Evolutionary conservation across 2,888 invertebrate genomes (phyloP).

Genomic region (Lasioglossum villosulum): DNA sequence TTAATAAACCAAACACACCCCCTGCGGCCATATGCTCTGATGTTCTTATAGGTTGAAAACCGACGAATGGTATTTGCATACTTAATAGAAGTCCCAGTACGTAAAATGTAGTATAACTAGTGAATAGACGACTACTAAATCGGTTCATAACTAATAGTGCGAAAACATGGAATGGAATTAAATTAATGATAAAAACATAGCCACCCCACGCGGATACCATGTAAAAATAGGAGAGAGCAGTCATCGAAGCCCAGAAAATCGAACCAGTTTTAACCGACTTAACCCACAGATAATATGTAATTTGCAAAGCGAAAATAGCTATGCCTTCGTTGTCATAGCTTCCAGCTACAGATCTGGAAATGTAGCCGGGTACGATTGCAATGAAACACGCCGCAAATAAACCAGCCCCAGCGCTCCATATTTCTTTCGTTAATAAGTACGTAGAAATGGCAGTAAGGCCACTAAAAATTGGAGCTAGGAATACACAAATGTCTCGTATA

Average conservation of each 20-base stretch:
- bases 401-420: slow-evolving; percentile 98
- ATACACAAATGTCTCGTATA: slow-evolving; percentile 99
- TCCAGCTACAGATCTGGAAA: slow-evolving; percentile 99
- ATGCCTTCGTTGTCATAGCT: slow-evolving; percentile 99
- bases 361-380: slow-evolving; percentile 99
- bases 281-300: slow-evolving; percentile 99
- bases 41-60: slow-evolving; percentile 99
- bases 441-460: slow-evolving; percentile 99
- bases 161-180: slow-evolving; percentile 99
- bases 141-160: slow-evolving; percentile 97
- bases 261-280: slow-evolving; percentile 99
- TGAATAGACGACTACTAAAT: slow-evolving; percentile 95
- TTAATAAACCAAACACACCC: slow-evolving; percentile 97
- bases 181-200: slow-evolving; percentile 99
- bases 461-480: slow-evolving; percentile 99
- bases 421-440: slow-evolving; percentile 97
- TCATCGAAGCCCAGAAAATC: slow-evolving; percentile 97
- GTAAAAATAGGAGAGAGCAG: slow-evolving; percentile 99
- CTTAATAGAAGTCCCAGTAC: slow-evolving; percentile 97
- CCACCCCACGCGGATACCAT: slow-evolving; percentile 99
- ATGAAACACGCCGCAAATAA: slow-evolving; percentile 99
- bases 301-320: slow-evolving; percentile 99
- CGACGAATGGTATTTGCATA: slow-evolving; percentile 98
- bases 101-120: slow-evolving; percentile 98
- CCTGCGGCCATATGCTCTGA: slow-evolving; percentile 99